Conservation (phyloP, 2,797 vertebrate species). For the Galagoides demidoff region DNA sequence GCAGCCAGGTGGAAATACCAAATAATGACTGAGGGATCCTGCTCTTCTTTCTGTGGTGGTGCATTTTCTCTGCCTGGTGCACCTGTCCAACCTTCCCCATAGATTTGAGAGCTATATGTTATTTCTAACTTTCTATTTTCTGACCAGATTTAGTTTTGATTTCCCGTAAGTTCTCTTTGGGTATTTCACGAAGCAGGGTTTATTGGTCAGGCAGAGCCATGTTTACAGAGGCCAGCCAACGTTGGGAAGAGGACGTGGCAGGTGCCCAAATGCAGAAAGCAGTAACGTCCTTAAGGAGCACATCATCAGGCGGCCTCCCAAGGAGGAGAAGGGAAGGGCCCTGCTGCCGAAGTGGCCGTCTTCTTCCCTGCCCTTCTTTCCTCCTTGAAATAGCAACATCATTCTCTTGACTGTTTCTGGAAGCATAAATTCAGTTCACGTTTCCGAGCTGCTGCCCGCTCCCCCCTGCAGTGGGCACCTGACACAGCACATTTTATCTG, state of each 20-base stretch:
- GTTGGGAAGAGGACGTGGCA: not conserved
- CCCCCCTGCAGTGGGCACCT: not conserved
- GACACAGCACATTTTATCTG: not conserved
- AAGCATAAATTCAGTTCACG: not conserved
- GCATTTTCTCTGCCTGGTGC: not conserved
- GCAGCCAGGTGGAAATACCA: not conserved
- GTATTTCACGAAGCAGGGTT: not conserved
- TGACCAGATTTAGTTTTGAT: not conserved
- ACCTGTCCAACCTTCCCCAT: accelerated
- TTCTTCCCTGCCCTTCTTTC: not conserved
- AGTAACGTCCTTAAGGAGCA: too few species aligned
- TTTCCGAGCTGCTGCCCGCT: not conserved
- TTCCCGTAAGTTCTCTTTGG: not conserved
- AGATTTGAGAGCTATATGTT: not conserved
- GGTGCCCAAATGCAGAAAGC: too few species aligned
- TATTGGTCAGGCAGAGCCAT: not conserved
- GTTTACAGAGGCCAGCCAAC: not conserved
- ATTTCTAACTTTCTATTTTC: not conserved
- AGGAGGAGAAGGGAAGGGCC: not conserved
- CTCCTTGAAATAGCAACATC: not conserved
- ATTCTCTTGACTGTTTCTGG: not conserved
- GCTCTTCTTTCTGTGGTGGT: not conserved
- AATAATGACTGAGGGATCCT: not conserved
- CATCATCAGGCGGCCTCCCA: not conserved
- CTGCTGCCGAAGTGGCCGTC: not conserved